Percentiles rank a stretch among this genome's conserved stretches.
Conservation (phyloP, 1,140 invertebrate species). For the Nylanderia fulva region DNA sequence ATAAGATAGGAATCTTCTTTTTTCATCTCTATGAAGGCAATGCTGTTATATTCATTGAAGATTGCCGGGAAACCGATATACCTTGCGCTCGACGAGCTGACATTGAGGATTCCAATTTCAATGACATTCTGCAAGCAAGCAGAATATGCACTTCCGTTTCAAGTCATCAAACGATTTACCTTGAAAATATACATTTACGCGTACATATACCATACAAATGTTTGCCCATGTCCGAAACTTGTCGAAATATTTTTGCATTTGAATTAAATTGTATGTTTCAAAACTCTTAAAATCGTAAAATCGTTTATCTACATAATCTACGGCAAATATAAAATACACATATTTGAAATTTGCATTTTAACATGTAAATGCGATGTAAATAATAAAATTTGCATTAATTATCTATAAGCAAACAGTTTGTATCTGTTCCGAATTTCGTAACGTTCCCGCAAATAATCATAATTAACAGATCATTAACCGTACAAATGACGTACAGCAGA, state of each 20-base stretch:
- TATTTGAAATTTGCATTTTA: neutral
- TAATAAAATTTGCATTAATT: neutral
- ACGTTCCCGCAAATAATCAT: slow-evolving; percentile 13
- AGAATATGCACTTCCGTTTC: slow-evolving; percentile 26
- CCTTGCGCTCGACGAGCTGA: slow-evolving; percentile 24
- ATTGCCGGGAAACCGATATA: slow-evolving; percentile 48
- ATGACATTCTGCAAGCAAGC: slow-evolving; percentile 6
- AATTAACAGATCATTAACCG: neutral
- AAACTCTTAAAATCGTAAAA: neutral
- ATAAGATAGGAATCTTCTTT: neutral
- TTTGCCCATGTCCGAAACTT: neutral
- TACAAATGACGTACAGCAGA: too few relatives aligned
- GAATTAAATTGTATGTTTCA: neutral
- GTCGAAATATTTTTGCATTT: neutral
- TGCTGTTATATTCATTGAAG: slow-evolving; percentile 7
- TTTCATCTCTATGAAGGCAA: neutral
- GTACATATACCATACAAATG: neutral
- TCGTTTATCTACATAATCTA: neutral
- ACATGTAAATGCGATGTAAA: neutral
- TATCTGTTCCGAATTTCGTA: neutral
- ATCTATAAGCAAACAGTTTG: neutral
- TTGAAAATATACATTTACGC: slow-evolving; percentile 9
- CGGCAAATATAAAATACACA: neutral
- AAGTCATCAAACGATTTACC: slow-evolving; percentile 31
- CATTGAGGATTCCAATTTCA: slow-evolving; percentile 53